Conservation (phyloP, 2,888 invertebrate species). For the Torymus texanus region DNA sequence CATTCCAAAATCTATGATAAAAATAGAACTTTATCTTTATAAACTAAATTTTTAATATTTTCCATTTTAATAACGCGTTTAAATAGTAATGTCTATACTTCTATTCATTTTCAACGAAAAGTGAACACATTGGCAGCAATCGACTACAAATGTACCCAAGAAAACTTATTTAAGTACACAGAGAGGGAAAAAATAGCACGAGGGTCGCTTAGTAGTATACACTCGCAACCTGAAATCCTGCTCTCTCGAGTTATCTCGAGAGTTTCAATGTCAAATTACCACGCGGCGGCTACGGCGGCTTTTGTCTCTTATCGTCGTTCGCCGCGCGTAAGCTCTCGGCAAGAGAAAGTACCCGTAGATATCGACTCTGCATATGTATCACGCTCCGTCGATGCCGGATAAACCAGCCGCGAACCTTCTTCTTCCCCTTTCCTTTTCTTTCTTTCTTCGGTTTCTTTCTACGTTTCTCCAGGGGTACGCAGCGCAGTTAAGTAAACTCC, state of each 20-base stretch:
- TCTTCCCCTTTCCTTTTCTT: no score
- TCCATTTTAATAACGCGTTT: no score
- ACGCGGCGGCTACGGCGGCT: conserved; percentile 53
- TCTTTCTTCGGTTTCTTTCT: no score
- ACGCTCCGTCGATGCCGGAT: conserved; percentile 62
- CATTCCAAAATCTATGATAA: no score
- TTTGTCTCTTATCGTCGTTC: conserved; percentile 67
- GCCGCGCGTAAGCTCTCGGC: conserved; percentile 64
- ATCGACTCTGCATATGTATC: conserved; percentile 72
- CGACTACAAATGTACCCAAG: conserved; percentile 7
- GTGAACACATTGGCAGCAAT: not conserved
- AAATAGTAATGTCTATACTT: no score
- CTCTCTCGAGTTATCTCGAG: conserved; percentile 60
- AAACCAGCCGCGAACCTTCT: conserved; percentile 50
- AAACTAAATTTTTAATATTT: not conserved
- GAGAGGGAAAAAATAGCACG: conserved; percentile 1
- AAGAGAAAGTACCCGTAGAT: conserved; percentile 71
- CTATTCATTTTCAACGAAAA: not conserved
- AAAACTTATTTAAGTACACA: conserved; percentile 18
- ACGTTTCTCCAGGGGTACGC: conserved; percentile 50
- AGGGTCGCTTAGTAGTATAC: not conserved
- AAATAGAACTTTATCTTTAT: no score
- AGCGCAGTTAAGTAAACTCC: no score
- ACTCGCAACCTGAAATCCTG: conserved; percentile 47
- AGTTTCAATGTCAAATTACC: conserved; percentile 68